phyloP scores from a whole-genome alignment of 2,797 vertebrate species.

The Sternarchorhynchus goeldii region DNA sequence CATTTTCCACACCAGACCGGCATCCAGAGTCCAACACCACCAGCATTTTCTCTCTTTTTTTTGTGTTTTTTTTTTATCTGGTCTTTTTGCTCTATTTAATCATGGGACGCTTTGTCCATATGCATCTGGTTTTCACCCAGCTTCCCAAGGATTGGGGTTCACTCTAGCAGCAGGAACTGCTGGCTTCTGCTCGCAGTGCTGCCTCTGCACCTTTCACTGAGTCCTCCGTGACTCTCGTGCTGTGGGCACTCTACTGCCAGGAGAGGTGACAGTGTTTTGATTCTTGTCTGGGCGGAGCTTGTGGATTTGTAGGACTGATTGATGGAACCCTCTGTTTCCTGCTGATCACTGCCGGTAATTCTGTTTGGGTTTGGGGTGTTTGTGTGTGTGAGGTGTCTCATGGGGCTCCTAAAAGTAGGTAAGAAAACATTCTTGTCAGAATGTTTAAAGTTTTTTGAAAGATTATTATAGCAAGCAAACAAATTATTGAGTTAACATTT shows the following conservation, averaged over 20 bases:
- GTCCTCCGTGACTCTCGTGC: neutral
- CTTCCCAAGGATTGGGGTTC: neutral
- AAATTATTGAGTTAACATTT: too few relatives aligned
- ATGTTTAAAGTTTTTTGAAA: too few relatives aligned
- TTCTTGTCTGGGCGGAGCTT: constrained; percentile 25
- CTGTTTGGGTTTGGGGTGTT: neutral
- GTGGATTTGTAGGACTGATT: constrained; percentile 35
- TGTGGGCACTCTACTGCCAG: neutral
- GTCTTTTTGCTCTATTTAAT: neutral
- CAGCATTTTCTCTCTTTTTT: too few relatives aligned
- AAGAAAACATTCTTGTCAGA: too few relatives aligned
- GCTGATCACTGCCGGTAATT: constrained; percentile 20
- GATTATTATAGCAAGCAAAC: too few relatives aligned
- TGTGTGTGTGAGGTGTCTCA: neutral
- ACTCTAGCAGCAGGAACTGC: constrained; percentile 22
- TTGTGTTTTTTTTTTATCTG: too few relatives aligned
- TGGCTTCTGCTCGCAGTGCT: neutral
- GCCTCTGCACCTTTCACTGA: neutral
- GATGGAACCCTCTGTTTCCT: constrained; percentile 9
- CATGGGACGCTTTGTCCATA: too few relatives aligned
- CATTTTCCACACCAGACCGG: neutral
- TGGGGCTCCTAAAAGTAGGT: too few relatives aligned
- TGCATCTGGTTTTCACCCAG: too few relatives aligned
- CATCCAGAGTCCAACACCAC: too few relatives aligned
- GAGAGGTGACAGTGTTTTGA: neutral